Percentiles rank a stretch among this genome's conserved stretches.
Conservation (phyloP, 2,888 invertebrate genomes). For the Metacarcinus magister region DNA sequence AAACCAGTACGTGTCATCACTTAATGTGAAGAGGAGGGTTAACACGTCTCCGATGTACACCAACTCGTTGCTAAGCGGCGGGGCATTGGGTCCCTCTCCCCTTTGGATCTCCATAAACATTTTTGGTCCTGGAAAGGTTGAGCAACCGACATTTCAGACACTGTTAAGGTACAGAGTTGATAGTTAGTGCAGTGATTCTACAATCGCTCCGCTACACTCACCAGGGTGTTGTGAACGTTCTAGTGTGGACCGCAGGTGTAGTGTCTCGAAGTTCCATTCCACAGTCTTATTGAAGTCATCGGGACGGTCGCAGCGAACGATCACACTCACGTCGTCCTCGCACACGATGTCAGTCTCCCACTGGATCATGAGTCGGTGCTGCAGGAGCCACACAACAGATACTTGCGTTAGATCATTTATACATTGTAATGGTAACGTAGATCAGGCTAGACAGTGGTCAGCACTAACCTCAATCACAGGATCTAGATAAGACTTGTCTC, state of each 20-base stretch:
- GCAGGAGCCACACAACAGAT: not conserved
- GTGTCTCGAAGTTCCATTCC: constrained; percentile 76
- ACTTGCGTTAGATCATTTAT: not conserved
- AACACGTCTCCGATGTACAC: constrained; percentile 83
- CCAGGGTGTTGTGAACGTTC: constrained; percentile 78
- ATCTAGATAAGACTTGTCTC: constrained; percentile 71
- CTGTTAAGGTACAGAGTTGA: not conserved
- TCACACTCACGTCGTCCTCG: constrained; percentile 82
- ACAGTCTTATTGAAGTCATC: constrained; percentile 83
- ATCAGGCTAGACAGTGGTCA: not conserved
- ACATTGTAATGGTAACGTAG: too few species aligned
- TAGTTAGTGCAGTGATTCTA: not conserved
- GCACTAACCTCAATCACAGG: constrained; percentile 82
- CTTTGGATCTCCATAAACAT: constrained; percentile 83
- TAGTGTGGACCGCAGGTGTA: constrained; percentile 67
- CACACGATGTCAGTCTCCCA: constrained; percentile 83
- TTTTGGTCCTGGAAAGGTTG: constrained; percentile 81
- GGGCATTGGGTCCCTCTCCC: constrained; percentile 83
- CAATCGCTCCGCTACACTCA: not conserved
- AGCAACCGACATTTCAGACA: not conserved
- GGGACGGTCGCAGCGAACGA: constrained; percentile 83
- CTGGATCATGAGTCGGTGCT: constrained; percentile 83
- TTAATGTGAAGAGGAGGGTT: constrained; percentile 83
- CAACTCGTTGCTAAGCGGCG: constrained; percentile 80
- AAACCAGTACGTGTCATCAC: constrained; percentile 81